These are phyloP conservation scores for Callionymus lyra DNA, from an alignment of 2,113 vertebrate species.

Conservation along the genomic window DNA sequence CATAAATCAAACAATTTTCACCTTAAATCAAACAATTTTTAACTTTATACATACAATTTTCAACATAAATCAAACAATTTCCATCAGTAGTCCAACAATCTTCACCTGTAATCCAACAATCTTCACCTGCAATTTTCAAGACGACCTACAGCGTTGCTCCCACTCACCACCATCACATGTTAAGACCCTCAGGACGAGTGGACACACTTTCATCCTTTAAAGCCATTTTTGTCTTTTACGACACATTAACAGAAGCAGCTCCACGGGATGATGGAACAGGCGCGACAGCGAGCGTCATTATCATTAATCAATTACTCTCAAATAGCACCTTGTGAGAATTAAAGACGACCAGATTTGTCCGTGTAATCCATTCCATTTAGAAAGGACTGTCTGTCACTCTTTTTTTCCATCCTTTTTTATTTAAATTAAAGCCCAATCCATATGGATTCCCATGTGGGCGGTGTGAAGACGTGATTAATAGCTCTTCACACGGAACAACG, in stretches of 20 bases:
- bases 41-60: no score
- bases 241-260: conserved; percentile 30
- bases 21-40: no score
- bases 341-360: conserved; percentile 46
- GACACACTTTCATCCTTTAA: neutral
- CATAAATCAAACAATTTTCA: no score
- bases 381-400: conserved; percentile 34
- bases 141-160: no score
- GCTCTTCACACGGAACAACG: conserved; percentile 16
- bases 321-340: conserved; percentile 53
- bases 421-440: conserved; percentile 32
- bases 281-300: conserved; percentile 38
- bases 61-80: no score
- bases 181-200: conserved; percentile 1
- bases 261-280: conserved; percentile 27
- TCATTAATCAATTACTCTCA: conserved; percentile 51
- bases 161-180: neutral
- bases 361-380: conserved; percentile 29
- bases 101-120: no score
- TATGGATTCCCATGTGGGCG: conserved; percentile 20
- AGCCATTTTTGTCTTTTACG: conserved; percentile 30
- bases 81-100: no score
- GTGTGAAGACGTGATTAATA: conserved; percentile 32
- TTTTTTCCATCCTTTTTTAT: conserved; percentile 10
- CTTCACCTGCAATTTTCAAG: no score